Percentiles rank a stretch among this genome's conserved stretches.
Conservation (phyloP, 2,888 invertebrate species). For the Nowickia ferox region DNA sequence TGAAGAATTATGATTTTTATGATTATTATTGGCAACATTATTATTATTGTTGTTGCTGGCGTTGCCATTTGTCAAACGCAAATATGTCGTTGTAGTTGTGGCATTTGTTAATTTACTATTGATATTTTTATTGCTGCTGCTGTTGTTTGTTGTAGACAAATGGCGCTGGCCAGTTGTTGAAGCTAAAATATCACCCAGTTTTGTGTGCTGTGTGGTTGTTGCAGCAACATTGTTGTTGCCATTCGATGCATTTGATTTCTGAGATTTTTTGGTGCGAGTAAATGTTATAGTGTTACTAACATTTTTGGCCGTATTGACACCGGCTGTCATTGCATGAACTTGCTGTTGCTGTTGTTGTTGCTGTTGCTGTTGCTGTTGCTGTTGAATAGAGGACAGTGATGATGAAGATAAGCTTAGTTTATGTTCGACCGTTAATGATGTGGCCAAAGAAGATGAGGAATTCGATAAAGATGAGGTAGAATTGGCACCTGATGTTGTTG, state of each 20-base stretch:
- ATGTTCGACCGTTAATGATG: slow-evolving; percentile 69
- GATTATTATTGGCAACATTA: slow-evolving; percentile 69
- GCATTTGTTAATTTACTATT: slow-evolving; percentile 67
- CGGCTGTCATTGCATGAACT: slow-evolving; percentile 68
- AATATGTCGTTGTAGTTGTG: slow-evolving; percentile 76
- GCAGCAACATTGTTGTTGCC: slow-evolving; percentile 56
- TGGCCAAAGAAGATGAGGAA: slow-evolving; percentile 68
- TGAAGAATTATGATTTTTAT: slow-evolving; percentile 72
- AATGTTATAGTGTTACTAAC: slow-evolving; percentile 76
- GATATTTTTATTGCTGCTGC: slow-evolving; percentile 28
- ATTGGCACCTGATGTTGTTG: slow-evolving; percentile 69
- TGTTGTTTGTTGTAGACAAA: slow-evolving; percentile 44
- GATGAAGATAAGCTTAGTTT: slow-evolving; percentile 72
- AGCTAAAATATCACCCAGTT: slow-evolving; percentile 71
- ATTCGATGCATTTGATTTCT: slow-evolving; percentile 69
- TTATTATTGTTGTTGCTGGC: slow-evolving; percentile 31
- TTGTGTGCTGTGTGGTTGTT: slow-evolving; percentile 64
- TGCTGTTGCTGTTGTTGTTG: slow-evolving; percentile 59
- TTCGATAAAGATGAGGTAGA: slow-evolving; percentile 68
- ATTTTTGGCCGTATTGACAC: slow-evolving; percentile 73
- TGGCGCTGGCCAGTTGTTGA: slow-evolving; percentile 70
- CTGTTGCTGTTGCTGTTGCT: slow-evolving; percentile 54
- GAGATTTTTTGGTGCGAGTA: slow-evolving; percentile 77
- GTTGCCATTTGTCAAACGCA: slow-evolving; percentile 76
- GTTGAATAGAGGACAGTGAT: slow-evolving; percentile 70